These are phyloP conservation scores for Coelogynopora nodosa DNA, from an alignment of 2,888 invertebrate genomes.

Conservation along the genomic window DNA sequence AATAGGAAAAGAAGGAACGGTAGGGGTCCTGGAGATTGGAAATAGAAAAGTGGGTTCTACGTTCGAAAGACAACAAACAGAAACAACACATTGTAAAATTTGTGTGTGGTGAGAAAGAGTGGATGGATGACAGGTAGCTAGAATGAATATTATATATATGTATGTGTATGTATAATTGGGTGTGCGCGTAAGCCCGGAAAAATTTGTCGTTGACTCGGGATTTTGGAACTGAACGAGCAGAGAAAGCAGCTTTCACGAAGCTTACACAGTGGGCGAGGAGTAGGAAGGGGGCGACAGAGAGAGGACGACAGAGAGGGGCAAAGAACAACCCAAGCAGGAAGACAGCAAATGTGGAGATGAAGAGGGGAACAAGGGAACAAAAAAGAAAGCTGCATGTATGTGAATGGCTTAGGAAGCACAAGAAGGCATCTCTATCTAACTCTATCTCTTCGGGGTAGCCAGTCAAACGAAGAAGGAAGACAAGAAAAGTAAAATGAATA, in stretches of 20 bases:
- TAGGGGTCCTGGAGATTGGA: background rate
- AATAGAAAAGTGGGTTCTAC: constrained; percentile 8
- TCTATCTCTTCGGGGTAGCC: background rate
- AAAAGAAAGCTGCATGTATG: constrained; percentile 14
- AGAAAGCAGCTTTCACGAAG: background rate
- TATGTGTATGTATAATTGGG: background rate
- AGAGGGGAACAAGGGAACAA: background rate
- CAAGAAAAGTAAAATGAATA: background rate
- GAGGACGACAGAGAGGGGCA: background rate
- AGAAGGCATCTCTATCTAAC: constrained; percentile 1
- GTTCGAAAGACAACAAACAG: constrained; percentile 21
- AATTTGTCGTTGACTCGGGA: background rate
- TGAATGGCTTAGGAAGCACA: background rate
- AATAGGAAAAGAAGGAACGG: background rate
- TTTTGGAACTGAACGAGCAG: background rate
- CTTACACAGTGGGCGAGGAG: background rate
- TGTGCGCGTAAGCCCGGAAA: background rate
- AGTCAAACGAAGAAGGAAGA: background rate
- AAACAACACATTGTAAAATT: no score
- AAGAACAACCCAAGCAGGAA: constrained; percentile 24
- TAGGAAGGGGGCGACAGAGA: background rate
- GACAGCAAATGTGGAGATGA: constrained; percentile 13
- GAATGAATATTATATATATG: no score
- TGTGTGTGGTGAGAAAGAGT: no score
- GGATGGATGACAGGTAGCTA: no score